phyloP scores from a whole-genome alignment of 2,113 vertebrate species.

The Centropristis striata region DNA sequence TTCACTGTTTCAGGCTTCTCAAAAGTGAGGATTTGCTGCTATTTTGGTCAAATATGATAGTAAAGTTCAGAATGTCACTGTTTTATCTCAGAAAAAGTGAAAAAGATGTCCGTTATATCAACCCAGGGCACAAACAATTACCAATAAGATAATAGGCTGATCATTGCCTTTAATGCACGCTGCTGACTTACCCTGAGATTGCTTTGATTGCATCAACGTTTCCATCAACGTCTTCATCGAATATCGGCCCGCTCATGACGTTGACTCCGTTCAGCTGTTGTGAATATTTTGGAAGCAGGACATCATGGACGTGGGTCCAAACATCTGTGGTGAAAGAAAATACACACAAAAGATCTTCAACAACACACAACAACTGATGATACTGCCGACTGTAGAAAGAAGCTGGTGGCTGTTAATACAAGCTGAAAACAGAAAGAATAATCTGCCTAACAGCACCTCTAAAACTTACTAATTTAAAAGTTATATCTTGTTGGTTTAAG shows the following conservation, averaged over 20 bases:
- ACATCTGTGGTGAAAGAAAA: constrained; percentile 82
- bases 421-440: neutral
- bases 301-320: constrained; percentile 91
- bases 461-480: neutral
- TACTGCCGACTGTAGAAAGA: neutral
- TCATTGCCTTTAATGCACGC: neutral
- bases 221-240: constrained; percentile 93
- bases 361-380: neutral
- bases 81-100: too few species aligned
- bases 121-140: too few species aligned
- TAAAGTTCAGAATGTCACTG: too few species aligned
- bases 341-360: neutral
- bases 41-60: neutral
- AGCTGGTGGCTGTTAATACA: neutral
- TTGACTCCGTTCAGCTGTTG: constrained; percentile 90
- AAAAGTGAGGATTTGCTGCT: neutral
- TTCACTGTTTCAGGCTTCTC: neutral
- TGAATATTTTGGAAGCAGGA: constrained; percentile 86
- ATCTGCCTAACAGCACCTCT: neutral
- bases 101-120: too few species aligned
- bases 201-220: constrained; percentile 84
- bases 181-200: constrained; percentile 83
- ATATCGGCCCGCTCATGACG: constrained; percentile 94
- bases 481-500: neutral
- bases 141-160: too few species aligned